phyloP scores from a whole-genome alignment of 2,113 vertebrate species.

The Ageneiosus marmoratus region DNA sequence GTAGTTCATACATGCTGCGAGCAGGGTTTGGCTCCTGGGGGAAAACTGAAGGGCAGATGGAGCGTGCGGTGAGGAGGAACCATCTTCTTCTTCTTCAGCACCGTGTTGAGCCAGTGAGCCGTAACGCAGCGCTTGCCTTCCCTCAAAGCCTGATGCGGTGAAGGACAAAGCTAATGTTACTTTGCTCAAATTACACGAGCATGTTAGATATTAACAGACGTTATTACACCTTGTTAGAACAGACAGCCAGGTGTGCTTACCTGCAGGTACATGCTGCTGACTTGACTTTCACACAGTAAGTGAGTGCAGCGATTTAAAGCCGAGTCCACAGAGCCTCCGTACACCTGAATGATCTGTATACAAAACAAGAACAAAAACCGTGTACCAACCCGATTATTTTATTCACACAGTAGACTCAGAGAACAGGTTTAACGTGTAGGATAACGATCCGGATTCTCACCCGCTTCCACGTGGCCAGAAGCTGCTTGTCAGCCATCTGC shows the following conservation, averaged over 20 bases:
- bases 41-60: conserved; percentile 94
- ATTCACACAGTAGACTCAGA: not conserved
- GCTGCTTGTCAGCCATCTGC: conserved; percentile 96
- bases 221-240: not conserved
- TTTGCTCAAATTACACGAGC: not conserved
- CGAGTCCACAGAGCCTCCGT: conserved; percentile 88
- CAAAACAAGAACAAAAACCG: not conserved
- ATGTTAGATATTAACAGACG: not conserved
- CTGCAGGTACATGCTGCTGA: conserved; percentile 93
- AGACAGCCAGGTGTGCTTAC: conserved; percentile 66
- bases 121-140: conserved; percentile 94
- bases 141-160: conserved; percentile 56
- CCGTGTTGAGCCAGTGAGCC: conserved; percentile 91
- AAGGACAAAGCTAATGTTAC: not conserved
- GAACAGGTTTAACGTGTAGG: not conserved
- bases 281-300: conserved; percentile 95
- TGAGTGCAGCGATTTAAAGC: conserved; percentile 89
- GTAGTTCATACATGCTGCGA: conserved; percentile 86
- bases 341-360: conserved; percentile 87
- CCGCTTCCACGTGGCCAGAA: conserved; percentile 92
- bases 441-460: conserved; percentile 67
- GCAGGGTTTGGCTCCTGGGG: conserved; percentile 92
- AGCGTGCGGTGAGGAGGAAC: conserved; percentile 88
- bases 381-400: not conserved
- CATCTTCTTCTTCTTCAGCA: conserved; percentile 91